phyloP scores from a whole-genome alignment of 2,113 vertebrate species.

The Hippolais icterina region DNA sequence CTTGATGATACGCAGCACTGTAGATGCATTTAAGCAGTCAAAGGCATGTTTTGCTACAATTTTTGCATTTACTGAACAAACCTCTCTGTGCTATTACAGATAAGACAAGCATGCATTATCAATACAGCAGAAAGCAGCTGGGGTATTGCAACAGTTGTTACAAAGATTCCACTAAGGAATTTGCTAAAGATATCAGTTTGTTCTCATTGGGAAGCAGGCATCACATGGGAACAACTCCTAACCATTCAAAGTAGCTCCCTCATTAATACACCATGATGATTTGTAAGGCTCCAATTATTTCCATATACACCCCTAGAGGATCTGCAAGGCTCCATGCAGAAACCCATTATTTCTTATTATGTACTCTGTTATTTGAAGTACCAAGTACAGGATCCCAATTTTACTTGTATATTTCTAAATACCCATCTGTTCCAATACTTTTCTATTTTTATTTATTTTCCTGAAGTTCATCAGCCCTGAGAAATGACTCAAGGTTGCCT shows the following conservation, averaged over 20 bases:
- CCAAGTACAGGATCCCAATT: background rate
- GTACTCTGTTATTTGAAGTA: background rate
- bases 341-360: background rate
- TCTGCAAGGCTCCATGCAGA: background rate
- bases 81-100: background rate
- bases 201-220: background rate
- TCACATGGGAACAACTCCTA: background rate
- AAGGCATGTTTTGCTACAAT: background rate
- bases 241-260: background rate
- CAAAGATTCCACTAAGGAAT: background rate
- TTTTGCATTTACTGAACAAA: background rate
- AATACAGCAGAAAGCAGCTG: background rate
- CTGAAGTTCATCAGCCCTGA: background rate
- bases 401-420: background rate
- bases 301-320: background rate
- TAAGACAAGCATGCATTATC: background rate
- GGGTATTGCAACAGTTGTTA: background rate
- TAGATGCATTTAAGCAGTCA: background rate
- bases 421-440: background rate
- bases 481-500: background rate
- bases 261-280: background rate
- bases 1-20: accelerated
- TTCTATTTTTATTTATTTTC: background rate
- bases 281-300: background rate
- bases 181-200: background rate